phyloP scores from a whole-genome alignment of 2,113 vertebrate species.

The Choloepus hoffmanni region DNA sequence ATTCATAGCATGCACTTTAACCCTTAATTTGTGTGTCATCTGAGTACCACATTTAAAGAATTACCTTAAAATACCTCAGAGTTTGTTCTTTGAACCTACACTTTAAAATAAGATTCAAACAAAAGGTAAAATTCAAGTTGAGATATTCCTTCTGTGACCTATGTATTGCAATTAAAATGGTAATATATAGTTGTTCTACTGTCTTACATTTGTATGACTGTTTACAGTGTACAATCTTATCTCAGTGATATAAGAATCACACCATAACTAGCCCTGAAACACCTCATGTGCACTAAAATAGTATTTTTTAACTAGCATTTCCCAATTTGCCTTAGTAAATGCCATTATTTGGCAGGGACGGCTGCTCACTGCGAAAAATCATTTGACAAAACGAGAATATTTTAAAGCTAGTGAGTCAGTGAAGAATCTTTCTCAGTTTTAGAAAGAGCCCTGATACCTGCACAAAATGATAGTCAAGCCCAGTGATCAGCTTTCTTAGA shows the following conservation, averaged over 20 bases:
- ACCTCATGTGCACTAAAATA: neutral
- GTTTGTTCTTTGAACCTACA: neutral
- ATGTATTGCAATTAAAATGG: neutral
- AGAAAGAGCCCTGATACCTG: neutral
- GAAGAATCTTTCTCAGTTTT: neutral
- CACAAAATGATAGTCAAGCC: neutral
- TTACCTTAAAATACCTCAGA: neutral
- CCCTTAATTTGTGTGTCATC: neutral
- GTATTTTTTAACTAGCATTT: neutral
- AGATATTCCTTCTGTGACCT: neutral
- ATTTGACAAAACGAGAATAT: neutral
- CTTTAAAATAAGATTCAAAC: conserved; percentile 8
- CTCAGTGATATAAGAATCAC: neutral
- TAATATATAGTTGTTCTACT: neutral
- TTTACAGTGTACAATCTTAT: neutral
- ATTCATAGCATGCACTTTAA: neutral
- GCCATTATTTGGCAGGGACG: neutral
- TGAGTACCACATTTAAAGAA: neutral
- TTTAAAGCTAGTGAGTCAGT: neutral
- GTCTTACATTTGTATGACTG: neutral
- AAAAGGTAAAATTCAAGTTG: conserved; percentile 21
- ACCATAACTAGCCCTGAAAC: neutral
- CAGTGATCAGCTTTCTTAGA: neutral
- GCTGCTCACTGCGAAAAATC: neutral
- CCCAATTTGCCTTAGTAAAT: neutral